Base-by-base conservation (phyloP, 2,888 invertebrate genomes). In the Zhuqinia jingwanae region DNA sequence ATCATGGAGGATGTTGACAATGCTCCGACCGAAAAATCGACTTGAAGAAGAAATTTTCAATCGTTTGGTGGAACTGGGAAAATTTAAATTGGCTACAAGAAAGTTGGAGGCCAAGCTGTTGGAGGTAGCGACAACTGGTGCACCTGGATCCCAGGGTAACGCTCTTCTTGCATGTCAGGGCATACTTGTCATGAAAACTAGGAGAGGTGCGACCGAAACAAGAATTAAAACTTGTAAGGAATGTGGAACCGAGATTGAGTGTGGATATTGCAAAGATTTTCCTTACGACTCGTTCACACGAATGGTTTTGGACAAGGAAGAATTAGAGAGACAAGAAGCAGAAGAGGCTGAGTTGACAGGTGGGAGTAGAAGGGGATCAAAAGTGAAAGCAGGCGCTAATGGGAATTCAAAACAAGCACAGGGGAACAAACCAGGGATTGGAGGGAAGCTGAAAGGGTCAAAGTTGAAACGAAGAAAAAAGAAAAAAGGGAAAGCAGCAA, bases 1-100 rank as follows among this genome's bases (percentile, higher is more conserved):
- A 88, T 97, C 97, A 92, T 98, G 97, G 97, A 95, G 96, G 92
- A 97, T 98, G 97, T 93, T 98, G 83, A 97, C 97, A 15, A 95
- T 96, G n/a, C 92, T 96, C 36, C 93, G 97, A 90, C 97, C 97
- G 0, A 97, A 97, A 92, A 94, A 94, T 42, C 96, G 96, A 91
- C 92, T 95, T 27, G 97, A 98, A 91, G 97, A 97, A 93, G 96
- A 97, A 91, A 96, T 96, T 93, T 97, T 96, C 92, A 96, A 96
- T 89, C 95, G 95, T 95, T 36, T 90, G 5, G 90, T 90, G 1
- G 90, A 90, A 83, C 65, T 90, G 27, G 90, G 90, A 0, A 90
- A 90, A 79, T 56, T 90, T n/a, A 68, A 87, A 42, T 53, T 90
- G 22, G 76, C 78, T 22, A 90, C 90, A 11, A 65, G 87, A 60